Percentiles rank a stretch among this genome's conserved stretches.
These are phyloP conservation scores for Esox lucius DNA, from an alignment of 2,797 vertebrate species.

Conservation along the genomic window DNA sequence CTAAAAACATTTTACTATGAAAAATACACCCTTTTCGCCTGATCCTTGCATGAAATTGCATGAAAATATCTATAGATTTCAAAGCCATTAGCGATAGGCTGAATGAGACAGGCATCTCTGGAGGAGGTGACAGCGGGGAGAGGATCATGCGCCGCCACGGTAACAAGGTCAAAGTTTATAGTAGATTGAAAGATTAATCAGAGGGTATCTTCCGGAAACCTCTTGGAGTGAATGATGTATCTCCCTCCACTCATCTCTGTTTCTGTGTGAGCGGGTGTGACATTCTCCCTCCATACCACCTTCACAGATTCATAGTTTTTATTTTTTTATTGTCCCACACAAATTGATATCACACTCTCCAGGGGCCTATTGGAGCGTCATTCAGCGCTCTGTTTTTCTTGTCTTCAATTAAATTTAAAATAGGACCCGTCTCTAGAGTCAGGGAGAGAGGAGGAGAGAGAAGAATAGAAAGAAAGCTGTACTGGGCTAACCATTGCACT, in stretches of 20 bases:
- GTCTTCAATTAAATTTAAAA: constrained; percentile 71
- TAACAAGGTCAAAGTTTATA: too few species aligned
- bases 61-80: too few species aligned
- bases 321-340: constrained; percentile 57
- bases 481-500: constrained; percentile 63
- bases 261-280: constrained; percentile 4
- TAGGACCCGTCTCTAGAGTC: constrained; percentile 58
- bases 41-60: too few species aligned
- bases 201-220: too few species aligned
- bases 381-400: constrained; percentile 58
- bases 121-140: too few species aligned
- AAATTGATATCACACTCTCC: constrained; percentile 68
- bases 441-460: not conserved
- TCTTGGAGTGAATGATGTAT: constrained; percentile 2
- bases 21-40: too few species aligned
- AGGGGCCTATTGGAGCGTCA: constrained; percentile 62
- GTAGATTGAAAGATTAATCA: too few species aligned
- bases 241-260: constrained; percentile 42
- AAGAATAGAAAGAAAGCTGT: constrained; percentile 24
- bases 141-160: too few species aligned
- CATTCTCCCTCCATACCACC: constrained; percentile 33
- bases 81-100: too few species aligned
- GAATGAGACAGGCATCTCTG: too few species aligned
- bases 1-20: too few species aligned
- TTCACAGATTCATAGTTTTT: constrained; percentile 45